A percentile compares a stretch with the other conserved stretches of the same genome.
These are phyloP conservation scores for Astyanax mexicanus DNA, from an alignment of 2,797 vertebrate genomes.

Conservation along the genomic window DNA sequence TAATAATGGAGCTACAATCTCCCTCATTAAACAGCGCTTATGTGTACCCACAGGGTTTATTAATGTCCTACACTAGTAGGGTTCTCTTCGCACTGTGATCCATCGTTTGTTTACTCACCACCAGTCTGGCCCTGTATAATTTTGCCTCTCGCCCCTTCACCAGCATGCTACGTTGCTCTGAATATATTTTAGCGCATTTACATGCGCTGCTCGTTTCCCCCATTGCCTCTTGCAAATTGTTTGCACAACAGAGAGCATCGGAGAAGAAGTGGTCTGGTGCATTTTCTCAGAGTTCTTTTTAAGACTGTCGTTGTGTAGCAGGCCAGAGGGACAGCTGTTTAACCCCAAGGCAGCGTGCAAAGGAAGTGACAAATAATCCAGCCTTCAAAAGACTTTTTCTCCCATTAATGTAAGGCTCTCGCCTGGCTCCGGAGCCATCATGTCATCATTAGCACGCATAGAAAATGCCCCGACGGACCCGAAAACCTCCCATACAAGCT, in stretches of 20 bases:
- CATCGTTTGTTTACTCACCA: constrained; percentile 39
- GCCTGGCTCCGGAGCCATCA: constrained; percentile 54
- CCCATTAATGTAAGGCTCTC: constrained; percentile 46
- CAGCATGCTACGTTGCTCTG: constrained; percentile 23
- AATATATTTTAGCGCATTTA: constrained; percentile 23
- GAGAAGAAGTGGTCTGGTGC: not conserved
- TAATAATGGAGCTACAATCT: constrained; percentile 16
- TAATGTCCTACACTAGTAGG: constrained; percentile 32
- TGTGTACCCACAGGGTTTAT: constrained; percentile 32
- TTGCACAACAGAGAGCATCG: not conserved
- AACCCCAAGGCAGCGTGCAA: not conserved
- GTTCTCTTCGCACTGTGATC: constrained; percentile 26
- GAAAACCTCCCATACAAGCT: constrained; percentile 60
- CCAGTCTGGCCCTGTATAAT: constrained; percentile 23
- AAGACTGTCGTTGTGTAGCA: not conserved
- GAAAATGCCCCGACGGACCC: constrained; percentile 61
- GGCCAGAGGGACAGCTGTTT: not conserved
- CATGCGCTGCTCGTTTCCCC: not conserved
- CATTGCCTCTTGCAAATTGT: constrained; percentile 35
- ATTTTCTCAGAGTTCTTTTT: constrained; percentile 3
- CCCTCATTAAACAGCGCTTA: constrained; percentile 34
- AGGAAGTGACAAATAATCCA: constrained; percentile 18
- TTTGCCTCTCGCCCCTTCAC: not conserved
- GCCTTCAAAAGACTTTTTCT: constrained; percentile 10
- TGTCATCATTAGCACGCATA: constrained; percentile 74